Evolutionary conservation across 2,113 vertebrate species (phyloP), one percentile per base, ranked within the genome.

Genomic region (Cygnus buccinator): DNA sequence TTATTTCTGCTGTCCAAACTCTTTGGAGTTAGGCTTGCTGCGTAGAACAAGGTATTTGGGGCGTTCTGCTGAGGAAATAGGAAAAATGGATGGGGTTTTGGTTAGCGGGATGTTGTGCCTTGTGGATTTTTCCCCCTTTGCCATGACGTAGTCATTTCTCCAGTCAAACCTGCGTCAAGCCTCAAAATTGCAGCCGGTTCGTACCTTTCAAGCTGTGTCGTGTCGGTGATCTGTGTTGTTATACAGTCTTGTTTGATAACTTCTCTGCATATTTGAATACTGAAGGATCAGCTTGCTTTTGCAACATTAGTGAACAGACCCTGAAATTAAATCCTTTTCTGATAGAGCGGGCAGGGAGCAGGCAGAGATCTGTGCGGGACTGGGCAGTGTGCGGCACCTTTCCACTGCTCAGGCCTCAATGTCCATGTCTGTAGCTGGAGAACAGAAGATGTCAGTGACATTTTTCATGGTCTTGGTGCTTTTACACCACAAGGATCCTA

Each of bases 1-100:
- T 98, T 98, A 98, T 98, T 97, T 95, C 97, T 97, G 87, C 95
- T 97, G 97, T 97, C 96, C 94, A 94, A 87, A 97, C 61, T 75
- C 95, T 98, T 97, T 97, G 97, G 97, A 96, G 91, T 94, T 94
- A 89, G 90, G 73, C 93, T 97, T 91, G 92, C 89, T 95, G 94
- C 97, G 95, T 90, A 84, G 89, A 94, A 87, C 96, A 87, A 92
- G 95, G 71, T 74, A 41, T 93, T 97, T 90, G 91, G 79, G 96
- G 96, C 87, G 83, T 95, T 97, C 95, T 95, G 91, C 95, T 79
- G 92, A 94, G 96, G 95, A 95, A 97, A 62, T 23, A 48, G 66
- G 89, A 93, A 44, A 93, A 95, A 91, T 84, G 93, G 93, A 91
- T 89, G 63, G 86, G 48, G 78, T 95, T 97, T 87, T 94, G 91